A percentile compares a stretch with the other conserved stretches of the same genome.
phyloP scores from a whole-genome alignment of 2,113 vertebrate species.

The Dicaeum eximium region DNA sequence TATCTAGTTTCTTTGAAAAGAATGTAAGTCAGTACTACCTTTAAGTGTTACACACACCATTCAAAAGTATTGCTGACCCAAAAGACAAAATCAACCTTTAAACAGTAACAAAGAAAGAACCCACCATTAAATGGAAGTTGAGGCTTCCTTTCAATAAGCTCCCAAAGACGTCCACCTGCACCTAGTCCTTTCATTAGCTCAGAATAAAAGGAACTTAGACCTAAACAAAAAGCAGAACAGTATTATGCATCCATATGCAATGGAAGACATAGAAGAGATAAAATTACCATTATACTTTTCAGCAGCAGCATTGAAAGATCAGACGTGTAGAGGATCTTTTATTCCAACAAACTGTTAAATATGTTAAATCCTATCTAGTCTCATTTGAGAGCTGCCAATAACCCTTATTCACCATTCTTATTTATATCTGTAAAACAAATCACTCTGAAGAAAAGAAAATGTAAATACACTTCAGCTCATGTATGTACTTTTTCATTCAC shows the following conservation, averaged over 20 bases:
- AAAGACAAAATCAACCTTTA: background rate
- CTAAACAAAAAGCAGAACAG: constrained; percentile 62
- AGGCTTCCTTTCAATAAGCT: constrained; percentile 89
- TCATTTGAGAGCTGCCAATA: background rate
- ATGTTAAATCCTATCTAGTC: background rate
- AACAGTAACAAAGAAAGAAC: constrained; percentile 7
- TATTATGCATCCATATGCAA: background rate
- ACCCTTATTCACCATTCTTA: background rate
- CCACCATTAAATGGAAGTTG: constrained; percentile 85
- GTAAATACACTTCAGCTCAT: background rate
- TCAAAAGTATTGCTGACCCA: background rate
- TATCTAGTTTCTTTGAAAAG: background rate
- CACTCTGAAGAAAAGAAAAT: background rate
- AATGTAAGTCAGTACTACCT: background rate
- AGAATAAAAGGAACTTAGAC: constrained; percentile 95
- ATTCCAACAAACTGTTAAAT: background rate
- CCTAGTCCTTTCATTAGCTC: constrained; percentile 97
- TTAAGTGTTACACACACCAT: background rate
- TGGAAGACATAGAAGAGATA: background rate
- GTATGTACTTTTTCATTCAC: background rate
- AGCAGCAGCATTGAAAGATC: background rate
- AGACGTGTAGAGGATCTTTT: background rate
- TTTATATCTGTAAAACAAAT: background rate
- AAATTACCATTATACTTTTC: background rate
- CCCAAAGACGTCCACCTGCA: constrained; percentile 91